Conservation (phyloP, 64 coral and sea anemone genomes). For the Montipora efflorescens region DNA sequence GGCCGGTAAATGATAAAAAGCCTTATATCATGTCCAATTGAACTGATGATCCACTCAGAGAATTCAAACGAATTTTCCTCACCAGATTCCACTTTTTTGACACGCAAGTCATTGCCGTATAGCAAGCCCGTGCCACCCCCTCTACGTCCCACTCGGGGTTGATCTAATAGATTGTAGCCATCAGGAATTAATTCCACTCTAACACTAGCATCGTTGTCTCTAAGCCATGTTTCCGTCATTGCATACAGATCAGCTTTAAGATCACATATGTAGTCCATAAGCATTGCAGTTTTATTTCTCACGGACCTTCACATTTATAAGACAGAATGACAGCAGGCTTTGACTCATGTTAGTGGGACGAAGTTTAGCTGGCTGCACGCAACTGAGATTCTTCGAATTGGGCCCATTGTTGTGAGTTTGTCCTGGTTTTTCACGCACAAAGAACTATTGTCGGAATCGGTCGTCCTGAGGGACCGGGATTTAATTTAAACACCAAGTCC, state of each 20-base stretch:
- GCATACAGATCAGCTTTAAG: constrained; percentile 44
- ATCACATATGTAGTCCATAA: constrained; percentile 18
- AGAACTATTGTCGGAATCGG: constrained; percentile 16
- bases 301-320: constrained; percentile 34
- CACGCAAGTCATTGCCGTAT: constrained; percentile 19
- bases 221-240: constrained; percentile 43
- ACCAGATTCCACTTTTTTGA: constrained; percentile 35
- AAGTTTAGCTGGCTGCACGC: constrained; percentile 35
- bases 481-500: background rate
- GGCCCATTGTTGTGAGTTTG: constrained; percentile 40
- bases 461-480: background rate
- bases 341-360: constrained; percentile 3
- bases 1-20: constrained; percentile 31
- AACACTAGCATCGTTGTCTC: constrained; percentile 35
- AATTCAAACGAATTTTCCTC: constrained; percentile 50
- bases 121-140: constrained; percentile 15
- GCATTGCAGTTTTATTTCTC: constrained; percentile 43
- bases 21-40: background rate
- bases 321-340: constrained; percentile 29
- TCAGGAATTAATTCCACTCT: constrained; percentile 28
- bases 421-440: constrained; percentile 1
- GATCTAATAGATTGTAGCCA: constrained; percentile 18
- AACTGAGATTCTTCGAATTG: constrained; percentile 29
- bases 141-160: constrained; percentile 11
- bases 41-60: constrained; percentile 21